These are phyloP conservation scores for Lathronympha strigana DNA, from an alignment of 2,888 invertebrate genomes.

Conservation along the genomic window DNA sequence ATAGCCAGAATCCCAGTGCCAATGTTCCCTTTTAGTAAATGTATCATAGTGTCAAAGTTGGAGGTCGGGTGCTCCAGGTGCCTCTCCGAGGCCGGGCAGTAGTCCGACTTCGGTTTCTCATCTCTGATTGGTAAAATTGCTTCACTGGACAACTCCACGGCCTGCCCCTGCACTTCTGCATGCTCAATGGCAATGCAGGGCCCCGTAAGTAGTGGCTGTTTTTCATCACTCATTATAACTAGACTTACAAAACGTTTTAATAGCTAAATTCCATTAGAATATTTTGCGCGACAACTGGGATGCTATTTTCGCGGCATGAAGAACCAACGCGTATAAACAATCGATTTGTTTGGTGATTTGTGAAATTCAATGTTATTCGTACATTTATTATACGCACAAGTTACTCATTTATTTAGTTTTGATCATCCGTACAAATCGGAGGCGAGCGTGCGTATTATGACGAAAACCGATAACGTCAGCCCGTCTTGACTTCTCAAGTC, in stretches of 20 bases:
- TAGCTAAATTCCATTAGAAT: constrained; percentile 21
- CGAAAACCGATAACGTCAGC: constrained; percentile 33
- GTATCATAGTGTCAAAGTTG: constrained; percentile 90
- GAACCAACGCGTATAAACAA: not conserved
- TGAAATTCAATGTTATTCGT: constrained; percentile 8
- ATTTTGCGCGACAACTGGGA: constrained; percentile 3
- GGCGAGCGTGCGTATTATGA: constrained; percentile 30
- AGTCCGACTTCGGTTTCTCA: constrained; percentile 65
- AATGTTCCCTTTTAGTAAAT: constrained; percentile 88
- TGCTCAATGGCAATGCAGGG: constrained; percentile 67
- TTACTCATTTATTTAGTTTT: constrained; percentile 13
- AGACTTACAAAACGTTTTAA: constrained; percentile 18
- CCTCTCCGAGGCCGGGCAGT: constrained; percentile 87
- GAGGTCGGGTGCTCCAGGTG: constrained; percentile 91
- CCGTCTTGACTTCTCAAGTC: constrained; percentile 20
- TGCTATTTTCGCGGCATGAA: constrained; percentile 6
- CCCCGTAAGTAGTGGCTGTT: constrained; percentile 86
- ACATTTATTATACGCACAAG: not conserved
- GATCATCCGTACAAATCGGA: constrained; percentile 15
- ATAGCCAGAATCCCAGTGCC: constrained; percentile 98
- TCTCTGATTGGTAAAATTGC: constrained; percentile 55
- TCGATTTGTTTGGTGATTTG: constrained; percentile 1
- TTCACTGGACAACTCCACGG: constrained; percentile 65
- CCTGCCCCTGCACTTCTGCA: constrained; percentile 60
- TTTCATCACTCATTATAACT: constrained; percentile 86